Evolutionary conservation across 2,888 invertebrate genomes (phyloP).

Genomic region (Morpho deidamia): DNA sequence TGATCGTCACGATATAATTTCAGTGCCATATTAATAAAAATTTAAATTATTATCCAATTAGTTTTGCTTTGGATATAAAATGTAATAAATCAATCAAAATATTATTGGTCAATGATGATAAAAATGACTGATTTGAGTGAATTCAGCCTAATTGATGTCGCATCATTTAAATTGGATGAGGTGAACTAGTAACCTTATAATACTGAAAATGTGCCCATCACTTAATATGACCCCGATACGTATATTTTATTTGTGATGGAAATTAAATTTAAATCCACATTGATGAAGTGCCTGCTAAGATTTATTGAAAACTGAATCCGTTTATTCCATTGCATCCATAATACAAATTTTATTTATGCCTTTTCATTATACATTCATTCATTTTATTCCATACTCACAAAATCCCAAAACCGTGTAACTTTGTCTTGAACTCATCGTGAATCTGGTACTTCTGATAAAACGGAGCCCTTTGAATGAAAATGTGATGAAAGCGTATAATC

Average conservation of each 20-base stretch:
- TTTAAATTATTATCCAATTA: not conserved
- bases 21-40: not conserved
- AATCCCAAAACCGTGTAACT: too few relatives aligned
- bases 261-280: too few relatives aligned
- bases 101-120: slow-evolving; percentile 23
- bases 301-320: too few relatives aligned
- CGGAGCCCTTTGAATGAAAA: too few relatives aligned
- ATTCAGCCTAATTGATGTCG: slow-evolving; percentile 19
- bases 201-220: slow-evolving; percentile 1
- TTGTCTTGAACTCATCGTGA: too few relatives aligned
- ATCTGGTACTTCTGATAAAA: too few relatives aligned
- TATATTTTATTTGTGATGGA: not conserved
- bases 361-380: too few relatives aligned
- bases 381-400: too few relatives aligned
- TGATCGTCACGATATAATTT: not conserved
- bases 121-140: slow-evolving; percentile 11
- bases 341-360: too few relatives aligned
- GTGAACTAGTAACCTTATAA: slow-evolving; percentile 27
- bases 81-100: slow-evolving; percentile 18
- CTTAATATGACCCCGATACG: slow-evolving; percentile 6
- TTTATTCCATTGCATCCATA: too few relatives aligned
- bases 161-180: slow-evolving; percentile 26
- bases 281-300: too few relatives aligned
- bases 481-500: too few relatives aligned
- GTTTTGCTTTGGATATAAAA: not conserved